phyloP scores from a whole-genome alignment of 2,888 invertebrate genomes.

The Halocaridina rubra region DNA sequence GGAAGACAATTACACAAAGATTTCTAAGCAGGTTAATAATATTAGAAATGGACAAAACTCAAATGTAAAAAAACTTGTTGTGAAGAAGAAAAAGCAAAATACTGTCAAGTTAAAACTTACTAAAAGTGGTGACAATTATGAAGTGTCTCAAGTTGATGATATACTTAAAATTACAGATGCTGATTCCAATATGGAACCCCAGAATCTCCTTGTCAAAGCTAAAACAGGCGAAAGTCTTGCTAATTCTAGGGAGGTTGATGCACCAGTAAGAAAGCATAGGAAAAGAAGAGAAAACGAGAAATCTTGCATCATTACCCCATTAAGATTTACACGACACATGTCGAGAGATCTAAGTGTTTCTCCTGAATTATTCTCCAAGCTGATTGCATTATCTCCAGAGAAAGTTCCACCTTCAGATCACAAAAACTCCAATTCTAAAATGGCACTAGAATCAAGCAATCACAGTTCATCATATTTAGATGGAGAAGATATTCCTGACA shows the following conservation, averaged over 20 bases:
- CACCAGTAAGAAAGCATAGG: conserved; percentile 12
- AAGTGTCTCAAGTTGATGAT: conserved; percentile 35
- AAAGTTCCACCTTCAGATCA: neutral
- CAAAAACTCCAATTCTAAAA: too few species aligned
- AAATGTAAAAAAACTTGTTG: neutral
- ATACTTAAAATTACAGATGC: conserved; percentile 30
- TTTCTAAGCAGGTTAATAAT: neutral
- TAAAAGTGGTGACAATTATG: conserved; percentile 55
- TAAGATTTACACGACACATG: conserved; percentile 60
- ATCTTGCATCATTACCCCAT: conserved; percentile 26
- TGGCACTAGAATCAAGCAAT: neutral
- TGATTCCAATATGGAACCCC: neutral
- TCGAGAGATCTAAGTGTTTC: conserved; percentile 53
- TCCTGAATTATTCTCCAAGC: conserved; percentile 46
- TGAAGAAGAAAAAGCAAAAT: conserved; percentile 9
- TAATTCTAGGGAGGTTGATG: neutral
- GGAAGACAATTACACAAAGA: too few species aligned
- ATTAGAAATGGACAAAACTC: neutral
- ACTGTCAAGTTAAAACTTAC: conserved; percentile 47
- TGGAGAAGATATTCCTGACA: neutral
- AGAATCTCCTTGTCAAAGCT: neutral
- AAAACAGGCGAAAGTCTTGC: neutral
- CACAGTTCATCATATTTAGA: neutral
- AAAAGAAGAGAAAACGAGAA: neutral
- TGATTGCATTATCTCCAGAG: conserved; percentile 49